Base-by-base conservation (phyloP, 1,140 invertebrate species). In the Drosophila tsacasi region DNA sequence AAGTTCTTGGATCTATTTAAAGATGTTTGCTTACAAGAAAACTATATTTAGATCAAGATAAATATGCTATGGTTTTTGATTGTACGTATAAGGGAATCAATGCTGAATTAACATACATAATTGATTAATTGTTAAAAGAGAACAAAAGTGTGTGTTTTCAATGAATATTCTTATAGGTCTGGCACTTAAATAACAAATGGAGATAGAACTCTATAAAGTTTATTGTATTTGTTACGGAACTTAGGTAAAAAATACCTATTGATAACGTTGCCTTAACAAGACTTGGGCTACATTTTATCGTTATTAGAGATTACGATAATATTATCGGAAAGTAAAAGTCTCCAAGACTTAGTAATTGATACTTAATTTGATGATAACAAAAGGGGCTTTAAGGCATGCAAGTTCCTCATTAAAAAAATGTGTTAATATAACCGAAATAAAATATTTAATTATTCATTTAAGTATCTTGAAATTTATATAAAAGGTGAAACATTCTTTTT, bases 321-420 rank as follows among this genome's bases (percentile, higher is more conserved):
- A 39, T 12, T 61, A 62, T 44, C 63, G 9, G 3, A 7, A 62
- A 15, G 25, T 21, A 30, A 39, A 17, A 64, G 57, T 17, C 7
- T n/a, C 15, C 6, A 30, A 40, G 19, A 3, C 13, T 25, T 25
- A 57, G 23, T 21, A 27, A 21, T 13, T 30, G 15, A 40, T 64
- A 30, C 12, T 21, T 23, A 10, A 42, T 7, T 65, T 27, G 12
- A 7, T 7, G 5, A n/a, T 39, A 37, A 39, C 1, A 10, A 25
- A 13, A 19, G 4, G 2, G 5, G 19, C 32, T 9, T 37, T 54
- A 9, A 5, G 10, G 10, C 1, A 12, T 5, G 9, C 8, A 1
- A 2, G 17, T 52, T 13, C 17, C 2, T 17, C 3, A 13, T 19
- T 19, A 13, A 27, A 50, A 50, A n/a, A 50, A 27, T 27, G 8